Base-by-base conservation (phyloP, 2,888 invertebrate species). In the Cantharis flavilabris region DNA sequence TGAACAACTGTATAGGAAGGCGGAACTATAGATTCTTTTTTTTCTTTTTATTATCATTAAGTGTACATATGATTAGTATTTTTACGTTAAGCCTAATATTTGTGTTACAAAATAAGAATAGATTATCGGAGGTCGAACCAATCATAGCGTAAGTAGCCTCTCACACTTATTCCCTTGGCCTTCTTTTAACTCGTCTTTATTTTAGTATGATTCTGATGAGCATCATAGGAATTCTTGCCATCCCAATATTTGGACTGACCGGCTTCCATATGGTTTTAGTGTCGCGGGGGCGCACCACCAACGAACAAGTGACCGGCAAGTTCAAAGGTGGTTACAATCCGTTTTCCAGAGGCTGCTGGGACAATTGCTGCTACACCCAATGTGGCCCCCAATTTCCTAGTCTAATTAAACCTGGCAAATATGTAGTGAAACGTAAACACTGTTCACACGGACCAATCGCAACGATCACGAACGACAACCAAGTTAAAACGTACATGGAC, bases 281-380 rank as follows among this genome's bases (percentile, higher is more conserved):
- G 73, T 95, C 97, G 28, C 91, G 98, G 80, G 99, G 99, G 62
- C 92, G 99, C 82, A 99, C 99, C 76, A 99, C 99, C 81, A 99
- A 99, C 90, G 99, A 99, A 90, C 99, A 99, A 92, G 99, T 99
- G 80, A 99, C 99, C 14, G 98, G 98, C 76, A 99, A 99, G 91
- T 99, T 99, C 91, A 97, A 98, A 86, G 98, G 98, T 74, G 99
- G 98, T 62, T 98, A 97, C 89, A 99, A 99, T 91, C 99, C 99
- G 73, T 99, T 99, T 90, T 98, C 97, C 4, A 92, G 94, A 86
- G 98, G 98, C 30, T 99, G 98, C 89, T 95, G 96, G 92, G 92
- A 94, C 86, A 99, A 99, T 89, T 98, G 98, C 89, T 96, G 96
- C 88, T 96, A 97, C 87, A 94, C 97, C 80, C 94, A 99, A 86